phyloP scores from a whole-genome alignment of 2,113 vertebrate genomes.

The Sphaerodactylus townsendi region DNA sequence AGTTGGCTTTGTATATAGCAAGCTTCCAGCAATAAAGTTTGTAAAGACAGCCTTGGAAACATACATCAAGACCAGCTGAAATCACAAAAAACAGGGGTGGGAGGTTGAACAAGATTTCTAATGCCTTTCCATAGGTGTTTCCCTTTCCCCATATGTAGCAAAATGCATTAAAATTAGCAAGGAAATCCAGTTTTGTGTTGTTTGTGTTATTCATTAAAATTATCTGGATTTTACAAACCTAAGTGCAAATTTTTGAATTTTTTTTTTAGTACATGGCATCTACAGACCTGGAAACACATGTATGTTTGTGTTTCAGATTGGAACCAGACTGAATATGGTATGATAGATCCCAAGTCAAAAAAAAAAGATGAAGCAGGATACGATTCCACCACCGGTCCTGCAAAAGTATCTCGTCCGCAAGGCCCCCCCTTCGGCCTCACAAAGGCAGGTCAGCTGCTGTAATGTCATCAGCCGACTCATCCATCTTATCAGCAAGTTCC shows the following conservation, averaged over 20 bases:
- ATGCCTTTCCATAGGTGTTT: background rate
- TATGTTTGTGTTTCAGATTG: constrained; percentile 80
- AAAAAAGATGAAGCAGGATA: constrained; percentile 86
- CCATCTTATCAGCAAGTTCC: constrained; percentile 95
- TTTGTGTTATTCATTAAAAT: background rate
- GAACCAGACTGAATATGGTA: constrained; percentile 89
- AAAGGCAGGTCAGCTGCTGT: constrained; percentile 93
- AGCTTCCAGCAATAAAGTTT: background rate
- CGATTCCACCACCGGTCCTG: constrained; percentile 95
- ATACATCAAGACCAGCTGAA: background rate
- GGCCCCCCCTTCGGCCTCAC: constrained; percentile 94
- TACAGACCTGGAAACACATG: background rate
- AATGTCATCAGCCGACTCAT: constrained; percentile 97
- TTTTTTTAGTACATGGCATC: background rate
- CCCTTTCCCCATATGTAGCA: background rate
- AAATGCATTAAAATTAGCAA: background rate
- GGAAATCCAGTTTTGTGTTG: background rate
- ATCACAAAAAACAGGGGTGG: background rate
- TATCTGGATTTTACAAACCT: background rate
- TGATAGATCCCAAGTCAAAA: constrained; percentile 81
- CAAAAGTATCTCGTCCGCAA: constrained; percentile 96
- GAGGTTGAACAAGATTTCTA: background rate
- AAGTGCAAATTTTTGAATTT: background rate
- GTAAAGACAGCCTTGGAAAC: background rate
- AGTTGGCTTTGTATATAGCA: background rate